Percentiles rank a stretch among this genome's conserved stretches.
Conservation (phyloP, 1,140 invertebrate genomes). For the Saxidomus purpurata region DNA sequence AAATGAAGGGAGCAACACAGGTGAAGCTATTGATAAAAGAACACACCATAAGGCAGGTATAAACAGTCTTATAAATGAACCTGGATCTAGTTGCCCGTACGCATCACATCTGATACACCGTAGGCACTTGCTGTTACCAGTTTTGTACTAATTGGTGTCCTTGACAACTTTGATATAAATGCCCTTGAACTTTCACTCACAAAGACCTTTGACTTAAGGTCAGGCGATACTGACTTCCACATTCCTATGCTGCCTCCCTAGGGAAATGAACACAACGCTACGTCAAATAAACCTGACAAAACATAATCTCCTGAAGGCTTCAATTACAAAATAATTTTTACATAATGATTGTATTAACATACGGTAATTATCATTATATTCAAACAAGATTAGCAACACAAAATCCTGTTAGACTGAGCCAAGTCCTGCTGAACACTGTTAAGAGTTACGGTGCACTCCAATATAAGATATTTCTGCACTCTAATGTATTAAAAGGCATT, state of each 20-base stretch:
- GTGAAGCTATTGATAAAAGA: background rate
- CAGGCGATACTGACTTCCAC: background rate
- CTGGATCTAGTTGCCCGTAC: background rate
- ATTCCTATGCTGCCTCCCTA: too few species aligned
- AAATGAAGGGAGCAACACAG: background rate
- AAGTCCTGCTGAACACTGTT: too few species aligned
- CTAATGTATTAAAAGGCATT: background rate
- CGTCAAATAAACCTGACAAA: too few species aligned
- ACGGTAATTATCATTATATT: too few species aligned
- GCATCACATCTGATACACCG: background rate
- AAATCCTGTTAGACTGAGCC: too few species aligned
- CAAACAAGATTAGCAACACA: too few species aligned
- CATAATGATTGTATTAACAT: too few species aligned
- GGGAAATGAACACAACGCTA: too few species aligned
- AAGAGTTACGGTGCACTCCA: too few species aligned
- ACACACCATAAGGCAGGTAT: background rate
- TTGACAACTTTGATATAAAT: background rate
- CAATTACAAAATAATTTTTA: too few species aligned
- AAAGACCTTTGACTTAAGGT: background rate
- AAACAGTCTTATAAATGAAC: background rate
- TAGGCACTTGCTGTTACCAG: background rate
- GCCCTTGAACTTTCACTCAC: slow-evolving; percentile 1
- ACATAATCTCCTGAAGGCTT: too few species aligned
- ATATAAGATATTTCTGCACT: too few species aligned
- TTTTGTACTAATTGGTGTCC: background rate